Conservation (phyloP, 2,888 invertebrate species). For the Stegophylla sp. region DNA sequence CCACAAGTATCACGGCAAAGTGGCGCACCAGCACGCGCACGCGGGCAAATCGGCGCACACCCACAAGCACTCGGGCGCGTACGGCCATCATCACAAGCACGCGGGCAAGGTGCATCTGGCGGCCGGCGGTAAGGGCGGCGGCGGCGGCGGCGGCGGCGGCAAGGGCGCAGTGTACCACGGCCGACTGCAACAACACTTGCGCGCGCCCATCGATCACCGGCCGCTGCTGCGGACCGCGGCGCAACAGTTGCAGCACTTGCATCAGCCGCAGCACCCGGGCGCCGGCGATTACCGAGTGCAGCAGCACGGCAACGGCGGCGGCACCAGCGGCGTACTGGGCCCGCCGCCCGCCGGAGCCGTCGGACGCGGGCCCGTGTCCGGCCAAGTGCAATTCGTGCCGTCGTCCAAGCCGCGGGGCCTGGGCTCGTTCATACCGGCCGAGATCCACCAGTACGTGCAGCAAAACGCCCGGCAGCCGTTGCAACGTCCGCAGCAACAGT, state of each 20-base stretch:
- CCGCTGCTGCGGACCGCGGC: slow-evolving; percentile 19
- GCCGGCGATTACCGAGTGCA: not conserved
- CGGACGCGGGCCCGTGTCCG: not conserved
- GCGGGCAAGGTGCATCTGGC: not conserved
- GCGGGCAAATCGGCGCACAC: slow-evolving; percentile 52
- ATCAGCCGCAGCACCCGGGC: not conserved
- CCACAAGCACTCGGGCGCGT: slow-evolving; percentile 57
- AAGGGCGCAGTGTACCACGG: not conserved
- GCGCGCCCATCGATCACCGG: not conserved
- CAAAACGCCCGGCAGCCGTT: slow-evolving; percentile 9
- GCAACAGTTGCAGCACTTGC: slow-evolving; percentile 19
- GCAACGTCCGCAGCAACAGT: too few species aligned
- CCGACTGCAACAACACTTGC: not conserved
- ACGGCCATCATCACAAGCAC: slow-evolving; percentile 47
- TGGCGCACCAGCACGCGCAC: slow-evolving; percentile 58
- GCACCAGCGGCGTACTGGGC: not conserved
- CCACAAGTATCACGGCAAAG: slow-evolving; percentile 55
- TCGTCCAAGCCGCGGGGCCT: slow-evolving; percentile 16
- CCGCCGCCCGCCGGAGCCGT: not conserved
- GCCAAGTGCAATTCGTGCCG: not conserved
- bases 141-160: not conserved
- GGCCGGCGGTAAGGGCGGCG: not conserved
- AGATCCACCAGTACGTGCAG: slow-evolving; percentile 31
- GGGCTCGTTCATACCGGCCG: slow-evolving; percentile 37
- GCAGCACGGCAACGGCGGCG: not conserved